A percentile compares a stretch with the other conserved stretches of the same genome.
phyloP scores from a whole-genome alignment of 2,113 vertebrate species.

The Carettochelys insculpta region DNA sequence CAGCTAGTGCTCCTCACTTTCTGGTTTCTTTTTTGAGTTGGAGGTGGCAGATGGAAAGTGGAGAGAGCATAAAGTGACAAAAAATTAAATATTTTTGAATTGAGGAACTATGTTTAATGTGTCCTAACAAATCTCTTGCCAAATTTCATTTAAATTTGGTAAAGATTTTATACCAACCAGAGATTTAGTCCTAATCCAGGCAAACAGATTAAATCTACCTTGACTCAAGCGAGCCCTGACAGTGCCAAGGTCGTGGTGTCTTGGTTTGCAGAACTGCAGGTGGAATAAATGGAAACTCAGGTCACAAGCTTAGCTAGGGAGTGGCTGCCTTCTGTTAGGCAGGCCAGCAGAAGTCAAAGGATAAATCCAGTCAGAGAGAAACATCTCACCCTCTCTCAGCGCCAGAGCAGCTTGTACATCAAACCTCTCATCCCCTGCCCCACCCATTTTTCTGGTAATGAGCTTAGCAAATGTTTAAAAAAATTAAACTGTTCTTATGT shows the following conservation, averaged over 20 bases:
- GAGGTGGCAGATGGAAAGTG: neutral
- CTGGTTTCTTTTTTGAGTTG: neutral
- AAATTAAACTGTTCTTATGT: constrained; percentile 66
- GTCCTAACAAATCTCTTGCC: neutral
- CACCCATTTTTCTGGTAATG: neutral
- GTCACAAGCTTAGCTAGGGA: constrained; percentile 7
- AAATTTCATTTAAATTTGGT: neutral
- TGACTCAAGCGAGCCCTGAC: too few species aligned
- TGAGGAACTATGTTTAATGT: neutral
- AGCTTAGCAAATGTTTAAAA: constrained; percentile 50
- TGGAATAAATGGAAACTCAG: neutral
- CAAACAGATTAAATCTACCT: too few species aligned
- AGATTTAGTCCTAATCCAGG: neutral
- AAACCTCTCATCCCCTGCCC: too few species aligned
- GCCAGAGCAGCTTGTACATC: too few species aligned
- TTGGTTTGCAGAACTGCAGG: neutral
- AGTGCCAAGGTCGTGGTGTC: neutral
- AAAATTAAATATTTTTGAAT: neutral
- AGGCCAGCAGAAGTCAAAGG: neutral
- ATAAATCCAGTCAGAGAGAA: constrained; percentile 25
- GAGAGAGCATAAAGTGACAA: neutral
- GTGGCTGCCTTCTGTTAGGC: neutral
- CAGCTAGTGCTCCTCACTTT: neutral
- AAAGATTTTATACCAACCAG: neutral
- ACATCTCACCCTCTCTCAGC: constrained; percentile 23